Percentiles rank a stretch among this genome's conserved stretches.
Conservation (phyloP, 2,797 vertebrate species). For the Rhinichthys osculus region DNA sequence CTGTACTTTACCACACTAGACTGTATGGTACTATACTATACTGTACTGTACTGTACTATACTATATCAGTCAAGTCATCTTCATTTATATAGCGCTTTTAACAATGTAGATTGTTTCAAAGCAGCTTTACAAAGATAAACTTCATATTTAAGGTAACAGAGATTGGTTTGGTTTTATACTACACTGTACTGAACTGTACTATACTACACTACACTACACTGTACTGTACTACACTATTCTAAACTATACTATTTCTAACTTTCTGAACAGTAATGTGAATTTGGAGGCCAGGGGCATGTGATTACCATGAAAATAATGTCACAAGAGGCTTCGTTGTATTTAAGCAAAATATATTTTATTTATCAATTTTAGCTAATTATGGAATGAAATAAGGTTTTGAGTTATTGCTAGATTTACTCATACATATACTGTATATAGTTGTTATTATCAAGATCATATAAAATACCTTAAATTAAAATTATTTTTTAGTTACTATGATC, state of each 20-base stretch:
- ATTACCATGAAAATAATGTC: neutral
- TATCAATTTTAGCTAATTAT: neutral
- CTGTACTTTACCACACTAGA: too few species aligned
- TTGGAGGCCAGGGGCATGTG: neutral
- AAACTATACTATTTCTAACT: too few species aligned
- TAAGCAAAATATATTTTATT: neutral
- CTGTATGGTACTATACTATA: accelerated
- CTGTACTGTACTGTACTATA: too few species aligned
- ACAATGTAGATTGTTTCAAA: too few species aligned
- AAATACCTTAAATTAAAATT: neutral
- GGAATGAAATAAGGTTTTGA: neutral
- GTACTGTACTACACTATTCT: neutral
- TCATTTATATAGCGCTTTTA: too few species aligned
- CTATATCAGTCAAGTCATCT: too few species aligned
- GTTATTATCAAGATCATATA: neutral
- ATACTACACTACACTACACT: neutral
- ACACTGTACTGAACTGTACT: neutral
- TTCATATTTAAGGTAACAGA: too few species aligned
- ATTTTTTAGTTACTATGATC: neutral
- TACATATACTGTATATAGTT: neutral
- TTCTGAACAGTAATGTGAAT: too few species aligned
- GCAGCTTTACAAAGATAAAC: too few species aligned
- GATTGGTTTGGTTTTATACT: too few species aligned
- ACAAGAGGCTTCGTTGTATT: neutral
- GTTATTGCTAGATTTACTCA: neutral